Base-by-base conservation (phyloP, 2,797 vertebrate species). In the Parotocinclus haroldoi region DNA sequence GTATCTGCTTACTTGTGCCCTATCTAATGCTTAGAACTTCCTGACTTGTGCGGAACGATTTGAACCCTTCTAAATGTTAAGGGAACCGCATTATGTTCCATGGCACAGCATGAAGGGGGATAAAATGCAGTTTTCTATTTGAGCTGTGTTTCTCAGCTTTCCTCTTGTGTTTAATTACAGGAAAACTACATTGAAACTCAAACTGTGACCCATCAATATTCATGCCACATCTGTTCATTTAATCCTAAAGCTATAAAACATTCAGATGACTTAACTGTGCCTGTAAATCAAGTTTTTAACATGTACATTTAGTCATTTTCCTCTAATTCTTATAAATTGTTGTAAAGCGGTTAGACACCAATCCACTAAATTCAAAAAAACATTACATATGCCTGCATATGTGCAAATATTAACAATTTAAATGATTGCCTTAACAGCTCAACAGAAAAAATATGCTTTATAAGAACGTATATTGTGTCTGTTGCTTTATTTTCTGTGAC, bases 1-100 rank as follows among this genome's bases (percentile, higher is more conserved):
- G 87, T 90, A 85, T 91, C 88, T 89, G 86, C 85, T 92, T 90
- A 89, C 88, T 87, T 79, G 83, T 72, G 81, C 77, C 81, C 84
- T 84, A 83, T 88, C 81, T 81, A 73, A 80, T 82, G 82, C 79
- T 85, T 81, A 79, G 80, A 83, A 83, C 80, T 76, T 88, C 85
- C 86, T 87, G 85, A 89, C 82, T 76, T 81, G 73, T 82, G 83
- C 83, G 82, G 83, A 88, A 88, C 84, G 79, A 79, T 84, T 81
- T 87, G 87, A 85, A 89, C 85, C 77, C 82, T 78, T 78, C 80
- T 87, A 85, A 89, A 88, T 87, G 87, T 87, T 89, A 86, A 82
- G 80, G 84, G 84, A 86, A 83, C 81, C 78, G 78, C 84, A 76
- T 86, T 84, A 79, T 78, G 79, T 83, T 80, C 78, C 78, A 80